Evolutionary conservation across 2,888 invertebrate species (phyloP).

Genomic region (Diachrysia chrysitis): DNA sequence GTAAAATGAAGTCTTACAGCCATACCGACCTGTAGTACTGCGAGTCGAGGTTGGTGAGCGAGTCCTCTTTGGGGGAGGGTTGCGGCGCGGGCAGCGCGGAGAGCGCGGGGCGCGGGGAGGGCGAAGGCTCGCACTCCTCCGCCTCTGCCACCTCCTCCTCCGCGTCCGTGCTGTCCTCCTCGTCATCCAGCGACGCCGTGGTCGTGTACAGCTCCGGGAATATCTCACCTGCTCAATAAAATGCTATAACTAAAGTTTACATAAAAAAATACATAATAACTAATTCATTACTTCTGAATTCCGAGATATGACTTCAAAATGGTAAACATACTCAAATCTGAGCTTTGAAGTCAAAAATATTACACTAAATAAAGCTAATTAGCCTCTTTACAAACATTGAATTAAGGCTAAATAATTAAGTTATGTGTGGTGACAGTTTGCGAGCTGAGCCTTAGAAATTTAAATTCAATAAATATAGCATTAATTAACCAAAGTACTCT

Average conservation of each 20-base stretch:
- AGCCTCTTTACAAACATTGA: constrained; percentile 16
- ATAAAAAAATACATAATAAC: neutral
- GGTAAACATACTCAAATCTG: neutral
- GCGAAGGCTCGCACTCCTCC: constrained; percentile 80
- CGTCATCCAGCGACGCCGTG: constrained; percentile 72
- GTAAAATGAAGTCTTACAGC: neutral
- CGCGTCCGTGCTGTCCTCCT: constrained; percentile 69
- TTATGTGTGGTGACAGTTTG: constrained; percentile 13
- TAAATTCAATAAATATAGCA: constrained; percentile 20
- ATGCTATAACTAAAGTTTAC: neutral
- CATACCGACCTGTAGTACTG: constrained; percentile 81
- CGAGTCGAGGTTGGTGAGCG: constrained; percentile 74
- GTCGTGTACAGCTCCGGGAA: constrained; percentile 82
- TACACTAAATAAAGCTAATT: constrained; percentile 10
- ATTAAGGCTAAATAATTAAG: constrained; percentile 9
- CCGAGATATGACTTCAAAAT: neutral
- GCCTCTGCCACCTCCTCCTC: constrained; percentile 67
- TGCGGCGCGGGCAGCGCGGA: constrained; percentile 76
- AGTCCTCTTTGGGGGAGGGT: constrained; percentile 74
- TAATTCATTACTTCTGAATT: too few relatives aligned
- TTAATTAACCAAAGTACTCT: constrained; percentile 29
- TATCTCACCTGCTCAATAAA: constrained; percentile 77
- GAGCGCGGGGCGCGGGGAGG: constrained; percentile 78
- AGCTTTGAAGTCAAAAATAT: neutral
- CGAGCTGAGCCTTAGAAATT: constrained; percentile 10